These are phyloP conservation scores for Salmo trutta DNA, from an alignment of 2,797 vertebrate species.

Conservation along the genomic window DNA sequence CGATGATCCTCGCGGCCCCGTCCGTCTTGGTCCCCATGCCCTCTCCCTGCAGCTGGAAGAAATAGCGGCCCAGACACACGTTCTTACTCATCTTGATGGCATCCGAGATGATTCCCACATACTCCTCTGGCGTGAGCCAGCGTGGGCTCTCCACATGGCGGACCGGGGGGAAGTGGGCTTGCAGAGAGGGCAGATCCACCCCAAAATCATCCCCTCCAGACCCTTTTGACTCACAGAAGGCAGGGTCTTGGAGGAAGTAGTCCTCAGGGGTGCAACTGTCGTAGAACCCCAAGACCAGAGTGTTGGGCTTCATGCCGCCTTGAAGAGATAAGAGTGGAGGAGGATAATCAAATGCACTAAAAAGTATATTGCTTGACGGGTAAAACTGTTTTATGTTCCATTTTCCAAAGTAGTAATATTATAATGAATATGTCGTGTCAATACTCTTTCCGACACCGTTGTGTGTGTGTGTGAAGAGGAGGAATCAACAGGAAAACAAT, in stretches of 20 bases:
- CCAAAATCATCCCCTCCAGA: conserved; percentile 81
- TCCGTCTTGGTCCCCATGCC: conserved; percentile 64
- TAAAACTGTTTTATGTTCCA: background rate
- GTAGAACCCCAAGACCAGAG: conserved; percentile 87
- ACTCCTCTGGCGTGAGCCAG: conserved; percentile 81
- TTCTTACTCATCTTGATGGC: conserved; percentile 94
- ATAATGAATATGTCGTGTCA: background rate
- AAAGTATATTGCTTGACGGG: background rate
- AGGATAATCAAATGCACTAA: background rate
- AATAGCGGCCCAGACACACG: conserved; percentile 85
- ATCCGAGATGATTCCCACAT: conserved; percentile 86
- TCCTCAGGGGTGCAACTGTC: conserved; percentile 85
- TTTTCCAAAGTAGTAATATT: background rate
- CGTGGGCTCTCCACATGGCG: conserved; percentile 79
- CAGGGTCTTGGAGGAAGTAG: conserved; percentile 85
- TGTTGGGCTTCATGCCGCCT: conserved; percentile 96
- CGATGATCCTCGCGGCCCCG: conserved; percentile 75
- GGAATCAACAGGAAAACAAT: background rate
- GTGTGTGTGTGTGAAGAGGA: background rate
- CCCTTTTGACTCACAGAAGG: conserved; percentile 72
- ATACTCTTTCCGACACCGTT: too few species aligned
- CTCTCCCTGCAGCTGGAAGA: conserved; percentile 80
- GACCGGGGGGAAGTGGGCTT: conserved; percentile 86
- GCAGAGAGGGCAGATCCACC: conserved; percentile 81
- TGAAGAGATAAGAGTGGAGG: background rate